Evolutionary conservation across 2,888 invertebrate genomes (phyloP).

Genomic region (Yponomeuta evonymella): DNA sequence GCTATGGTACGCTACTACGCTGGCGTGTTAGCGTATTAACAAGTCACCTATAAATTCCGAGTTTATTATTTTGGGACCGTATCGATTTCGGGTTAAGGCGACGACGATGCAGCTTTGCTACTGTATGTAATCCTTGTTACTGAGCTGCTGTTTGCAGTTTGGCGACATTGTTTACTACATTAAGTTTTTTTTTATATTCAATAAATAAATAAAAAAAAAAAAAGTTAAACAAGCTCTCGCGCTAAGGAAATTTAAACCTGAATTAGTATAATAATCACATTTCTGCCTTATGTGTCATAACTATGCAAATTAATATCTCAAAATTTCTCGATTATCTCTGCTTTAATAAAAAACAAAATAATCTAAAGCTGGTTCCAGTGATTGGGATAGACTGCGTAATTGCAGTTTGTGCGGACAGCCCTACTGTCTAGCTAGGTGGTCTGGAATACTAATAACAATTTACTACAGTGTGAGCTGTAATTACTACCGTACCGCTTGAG

Average conservation of each 20-base stretch:
- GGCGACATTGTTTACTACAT: no score
- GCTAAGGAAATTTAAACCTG: background rate
- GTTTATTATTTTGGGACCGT: background rate
- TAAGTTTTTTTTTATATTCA: no score
- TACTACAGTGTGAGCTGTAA: background rate
- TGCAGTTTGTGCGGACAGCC: background rate
- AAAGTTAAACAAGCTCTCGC: background rate
- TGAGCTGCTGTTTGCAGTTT: no score
- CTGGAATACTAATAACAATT: background rate
- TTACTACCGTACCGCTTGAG: background rate
- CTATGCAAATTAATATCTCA: background rate
- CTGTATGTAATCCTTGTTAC: no score
- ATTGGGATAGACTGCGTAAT: constrained; percentile 4
- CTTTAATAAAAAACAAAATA: background rate
- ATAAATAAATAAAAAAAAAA: no score
- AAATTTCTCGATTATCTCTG: background rate
- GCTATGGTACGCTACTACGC: background rate
- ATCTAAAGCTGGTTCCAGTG: background rate
- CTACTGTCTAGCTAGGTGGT: background rate
- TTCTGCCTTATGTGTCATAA: background rate
- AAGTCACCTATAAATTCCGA: background rate
- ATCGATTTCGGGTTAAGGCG: background rate
- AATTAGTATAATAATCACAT: background rate
- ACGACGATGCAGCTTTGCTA: background rate
- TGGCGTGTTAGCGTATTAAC: background rate